Evolutionary conservation across 2,113 vertebrate species (phyloP), one percentile per base, ranked within the genome.

Genomic region (Scomber scombrus): DNA sequence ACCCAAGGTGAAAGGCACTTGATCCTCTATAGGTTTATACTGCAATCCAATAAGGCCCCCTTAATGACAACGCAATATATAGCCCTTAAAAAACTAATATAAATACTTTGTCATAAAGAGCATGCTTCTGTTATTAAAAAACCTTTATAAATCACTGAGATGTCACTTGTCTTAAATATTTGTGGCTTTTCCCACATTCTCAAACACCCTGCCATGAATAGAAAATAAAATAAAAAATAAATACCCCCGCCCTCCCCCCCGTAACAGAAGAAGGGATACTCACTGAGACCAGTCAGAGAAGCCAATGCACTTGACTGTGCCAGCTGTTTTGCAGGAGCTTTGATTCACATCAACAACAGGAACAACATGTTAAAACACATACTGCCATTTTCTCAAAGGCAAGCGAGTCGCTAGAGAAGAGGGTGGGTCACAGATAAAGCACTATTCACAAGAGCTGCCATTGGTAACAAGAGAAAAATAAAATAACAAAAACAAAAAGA

Each of bases 291-390:
- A 93, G 97, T 97, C 93, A 99, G 97, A 96, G 98, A 99, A 97
- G 98, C 98, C 98, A 99, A 96, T 97, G 98, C 98, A 99, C 97
- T 99, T 97, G 98, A 99, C 98, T 98, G 97, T 98, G 97, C 98
- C 98, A 99, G 97, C 97, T 99, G 98, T 97, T 99, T 99, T 98
- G 98, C 98, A 98, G 98, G 98, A 97, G 98, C 98, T 99, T 99
- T 99, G 98, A 98, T 98, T 99, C 98, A 99, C 98, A 99, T 99
- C 98, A 99, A 99, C 98, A 99, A 99, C 98, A 99, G 98, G 98
- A 99, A 98, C 98, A 99, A 99, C 97, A 99, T 98, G 98, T 99
- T 99, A 99, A 99, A 97, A 99, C 97, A 99, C 97, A 99, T 97
- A 98, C 96, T 97, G 97, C 97, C 98, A 97, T 97, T 94, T 96